phyloP scores from a whole-genome alignment of 2,113 vertebrate species.

The Stomatorhinus ivindoensis region DNA sequence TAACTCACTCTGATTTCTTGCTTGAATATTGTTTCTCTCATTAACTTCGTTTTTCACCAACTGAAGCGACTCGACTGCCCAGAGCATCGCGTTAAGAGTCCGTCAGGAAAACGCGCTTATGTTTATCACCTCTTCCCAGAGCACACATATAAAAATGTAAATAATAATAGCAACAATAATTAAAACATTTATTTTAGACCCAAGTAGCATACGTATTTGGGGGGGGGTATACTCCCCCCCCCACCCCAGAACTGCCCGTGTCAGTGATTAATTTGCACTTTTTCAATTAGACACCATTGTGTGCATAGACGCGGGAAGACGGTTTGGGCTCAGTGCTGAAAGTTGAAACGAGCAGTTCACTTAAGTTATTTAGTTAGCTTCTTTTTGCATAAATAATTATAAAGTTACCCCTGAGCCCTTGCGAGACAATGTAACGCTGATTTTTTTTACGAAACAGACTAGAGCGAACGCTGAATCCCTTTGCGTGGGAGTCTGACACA shows the following conservation, averaged over 20 bases:
- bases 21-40: neutral
- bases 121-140: neutral
- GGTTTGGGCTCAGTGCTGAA: too few species aligned
- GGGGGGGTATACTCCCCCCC: too few species aligned
- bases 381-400: neutral
- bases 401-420: neutral
- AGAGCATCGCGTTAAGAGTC: neutral
- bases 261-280: neutral
- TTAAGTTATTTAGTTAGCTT: too few species aligned
- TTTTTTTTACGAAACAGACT: neutral
- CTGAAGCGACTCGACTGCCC: neutral
- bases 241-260: neutral
- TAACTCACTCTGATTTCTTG: neutral
- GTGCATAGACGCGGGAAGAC: too few species aligned
- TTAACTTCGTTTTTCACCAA: neutral
- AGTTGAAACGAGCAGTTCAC: too few species aligned
- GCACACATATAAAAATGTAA: neutral
- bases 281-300: neutral
- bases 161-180: neutral
- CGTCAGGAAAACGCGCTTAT: neutral
- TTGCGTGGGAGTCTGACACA: too few species aligned
- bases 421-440: neutral
- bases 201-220: neutral
- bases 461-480: neutral
- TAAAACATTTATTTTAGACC: neutral